Conservation (phyloP, 2,113 vertebrate species). For the Hassar affinis region DNA sequence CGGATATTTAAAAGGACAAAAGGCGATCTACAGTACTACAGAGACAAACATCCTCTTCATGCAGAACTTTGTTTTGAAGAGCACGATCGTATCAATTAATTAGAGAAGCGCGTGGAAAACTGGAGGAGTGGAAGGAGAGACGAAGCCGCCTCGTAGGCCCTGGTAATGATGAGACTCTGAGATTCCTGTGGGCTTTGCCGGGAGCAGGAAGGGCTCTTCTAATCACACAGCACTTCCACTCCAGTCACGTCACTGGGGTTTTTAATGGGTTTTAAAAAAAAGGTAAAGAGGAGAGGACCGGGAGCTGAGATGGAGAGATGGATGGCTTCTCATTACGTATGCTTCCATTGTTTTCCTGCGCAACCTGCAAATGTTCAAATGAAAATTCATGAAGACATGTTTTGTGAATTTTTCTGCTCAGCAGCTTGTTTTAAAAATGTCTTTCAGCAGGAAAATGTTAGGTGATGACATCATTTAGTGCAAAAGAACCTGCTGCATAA, state of each 20-base stretch:
- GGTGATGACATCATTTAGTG: too few species aligned
- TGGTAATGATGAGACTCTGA: slow-evolving; percentile 25
- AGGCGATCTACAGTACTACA: background rate
- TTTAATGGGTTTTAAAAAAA: slow-evolving; percentile 26
- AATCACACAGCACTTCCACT: slow-evolving; percentile 24
- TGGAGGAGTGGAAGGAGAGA: background rate
- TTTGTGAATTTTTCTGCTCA: too few species aligned
- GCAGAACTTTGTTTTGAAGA: slow-evolving; percentile 1
- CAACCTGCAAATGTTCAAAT: too few species aligned
- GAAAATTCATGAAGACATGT: too few species aligned
- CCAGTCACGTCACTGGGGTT: slow-evolving; percentile 30
- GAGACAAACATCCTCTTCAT: background rate
- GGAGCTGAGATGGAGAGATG: slow-evolving; percentile 8
- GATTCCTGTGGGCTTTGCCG: slow-evolving; percentile 1
- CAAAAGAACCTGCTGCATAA: too few species aligned
- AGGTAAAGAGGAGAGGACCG: slow-evolving; percentile 8
- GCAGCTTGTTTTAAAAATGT: too few species aligned
- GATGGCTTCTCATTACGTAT: slow-evolving; percentile 12
- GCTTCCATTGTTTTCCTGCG: too few species aligned
- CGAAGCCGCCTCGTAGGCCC: background rate
- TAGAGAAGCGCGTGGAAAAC: slow-evolving; percentile 1
- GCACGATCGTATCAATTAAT: background rate
- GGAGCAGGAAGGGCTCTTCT: slow-evolving; percentile 13
- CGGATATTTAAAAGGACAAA: background rate
- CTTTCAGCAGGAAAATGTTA: too few species aligned